These are phyloP conservation scores for Leptosomus discolor DNA, from an alignment of 2,113 vertebrate species.

Conservation along the genomic window DNA sequence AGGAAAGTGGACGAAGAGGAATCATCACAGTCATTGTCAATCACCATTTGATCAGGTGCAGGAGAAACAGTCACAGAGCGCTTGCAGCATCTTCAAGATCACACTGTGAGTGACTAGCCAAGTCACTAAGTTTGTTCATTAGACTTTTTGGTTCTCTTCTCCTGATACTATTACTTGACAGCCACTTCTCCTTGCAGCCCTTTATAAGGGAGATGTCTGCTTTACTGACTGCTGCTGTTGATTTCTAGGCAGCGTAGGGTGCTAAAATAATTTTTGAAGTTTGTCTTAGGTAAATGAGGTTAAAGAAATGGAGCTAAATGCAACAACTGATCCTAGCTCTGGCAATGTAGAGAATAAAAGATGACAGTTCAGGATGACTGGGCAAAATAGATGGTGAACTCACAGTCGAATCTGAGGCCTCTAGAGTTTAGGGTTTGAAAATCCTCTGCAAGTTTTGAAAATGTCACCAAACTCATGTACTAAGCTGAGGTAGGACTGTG, in stretches of 20 bases:
- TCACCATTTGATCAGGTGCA: neutral
- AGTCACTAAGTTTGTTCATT: neutral
- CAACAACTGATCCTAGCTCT: neutral
- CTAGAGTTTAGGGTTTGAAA: neutral
- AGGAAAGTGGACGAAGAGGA: neutral
- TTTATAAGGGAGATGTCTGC: neutral
- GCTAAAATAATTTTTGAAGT: neutral
- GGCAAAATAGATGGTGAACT: neutral
- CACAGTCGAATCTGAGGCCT: neutral
- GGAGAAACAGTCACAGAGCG: neutral
- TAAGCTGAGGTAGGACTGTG: neutral
- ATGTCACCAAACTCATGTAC: rapidly evolving
- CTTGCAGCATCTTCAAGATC: neutral
- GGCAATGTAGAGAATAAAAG: neutral
- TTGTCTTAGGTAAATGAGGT: neutral
- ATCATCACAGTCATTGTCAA: neutral
- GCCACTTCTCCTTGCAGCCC: neutral
- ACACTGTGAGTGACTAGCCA: rapidly evolving
- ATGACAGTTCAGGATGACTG: neutral
- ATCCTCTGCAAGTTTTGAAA: neutral
- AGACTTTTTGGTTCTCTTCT: neutral
- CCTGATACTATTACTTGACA: neutral
- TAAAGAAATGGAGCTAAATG: neutral
- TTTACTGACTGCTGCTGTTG: neutral
- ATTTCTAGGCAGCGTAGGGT: neutral